Evolutionary conservation across 2,797 vertebrate species (phyloP).

Genomic region (Helarctos malayanus): DNA sequence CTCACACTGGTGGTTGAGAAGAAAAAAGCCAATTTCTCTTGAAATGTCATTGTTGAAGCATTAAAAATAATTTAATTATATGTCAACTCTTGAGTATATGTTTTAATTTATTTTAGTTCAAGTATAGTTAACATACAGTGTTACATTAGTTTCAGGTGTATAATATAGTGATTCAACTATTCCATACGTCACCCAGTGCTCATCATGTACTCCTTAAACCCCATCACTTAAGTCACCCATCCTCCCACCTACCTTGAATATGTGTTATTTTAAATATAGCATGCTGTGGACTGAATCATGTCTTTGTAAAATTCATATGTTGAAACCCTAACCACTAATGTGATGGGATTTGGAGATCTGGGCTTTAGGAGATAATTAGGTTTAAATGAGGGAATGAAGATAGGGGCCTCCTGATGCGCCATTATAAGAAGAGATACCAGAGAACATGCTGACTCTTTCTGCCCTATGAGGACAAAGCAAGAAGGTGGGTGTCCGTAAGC

Average conservation of each 20-base stretch:
- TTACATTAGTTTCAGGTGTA: background rate
- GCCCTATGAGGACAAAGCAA: background rate
- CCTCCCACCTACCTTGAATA: background rate
- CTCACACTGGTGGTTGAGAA: background rate
- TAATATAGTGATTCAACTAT: background rate
- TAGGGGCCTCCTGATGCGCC: background rate
- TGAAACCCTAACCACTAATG: background rate
- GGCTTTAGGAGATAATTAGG: background rate
- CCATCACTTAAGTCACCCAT: background rate
- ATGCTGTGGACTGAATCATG: background rate
- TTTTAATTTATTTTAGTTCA: background rate
- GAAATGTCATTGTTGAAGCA: constrained; percentile 2
- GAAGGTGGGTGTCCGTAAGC: background rate
- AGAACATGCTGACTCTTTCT: background rate
- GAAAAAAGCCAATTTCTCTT: background rate
- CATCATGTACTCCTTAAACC: background rate
- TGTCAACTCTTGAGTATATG: background rate
- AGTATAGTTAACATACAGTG: background rate
- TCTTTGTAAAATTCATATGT: background rate
- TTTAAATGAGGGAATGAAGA: background rate
- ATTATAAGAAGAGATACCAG: background rate
- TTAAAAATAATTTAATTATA: background rate
- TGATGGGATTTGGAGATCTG: background rate
- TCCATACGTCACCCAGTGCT: background rate
- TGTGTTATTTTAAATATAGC: constrained; percentile 4